These are phyloP conservation scores for Microplitis deprimator DNA, from an alignment of 2,888 invertebrate genomes.

Conservation along the genomic window DNA sequence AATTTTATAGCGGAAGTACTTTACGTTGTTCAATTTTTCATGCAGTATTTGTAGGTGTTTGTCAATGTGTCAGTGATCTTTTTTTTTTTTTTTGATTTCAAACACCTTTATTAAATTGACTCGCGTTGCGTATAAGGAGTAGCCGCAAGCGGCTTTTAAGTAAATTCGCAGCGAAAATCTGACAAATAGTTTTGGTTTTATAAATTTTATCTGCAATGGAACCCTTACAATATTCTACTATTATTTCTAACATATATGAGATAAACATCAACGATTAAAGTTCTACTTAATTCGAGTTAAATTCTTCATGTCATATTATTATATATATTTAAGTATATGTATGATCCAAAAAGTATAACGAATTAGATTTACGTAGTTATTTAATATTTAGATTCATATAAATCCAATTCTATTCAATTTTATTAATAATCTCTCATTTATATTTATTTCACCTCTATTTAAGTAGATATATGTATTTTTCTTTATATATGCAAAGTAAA, in stretches of 20 bases:
- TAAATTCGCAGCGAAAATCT: slow-evolving; percentile 62
- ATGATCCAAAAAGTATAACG: too few relatives aligned
- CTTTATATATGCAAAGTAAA: too few relatives aligned
- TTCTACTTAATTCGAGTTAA: slow-evolving; percentile 3
- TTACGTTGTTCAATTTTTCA: background rate
- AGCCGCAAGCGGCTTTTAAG: slow-evolving; percentile 54
- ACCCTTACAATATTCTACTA: slow-evolving; percentile 23
- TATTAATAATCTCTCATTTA: too few relatives aligned
- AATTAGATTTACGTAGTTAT: too few relatives aligned
- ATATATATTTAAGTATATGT: too few relatives aligned
- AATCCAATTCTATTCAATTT: too few relatives aligned
- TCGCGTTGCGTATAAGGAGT: slow-evolving; percentile 70
- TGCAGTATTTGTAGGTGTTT: slow-evolving; percentile 26
- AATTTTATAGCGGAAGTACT: background rate
- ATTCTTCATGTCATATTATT: background rate
- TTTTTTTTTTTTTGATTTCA: background rate
- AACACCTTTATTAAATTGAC: slow-evolving; percentile 65
- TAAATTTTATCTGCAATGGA: slow-evolving; percentile 13
- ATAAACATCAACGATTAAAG: background rate
- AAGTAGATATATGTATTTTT: too few relatives aligned
- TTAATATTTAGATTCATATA: too few relatives aligned
- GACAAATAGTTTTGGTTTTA: slow-evolving; percentile 13
- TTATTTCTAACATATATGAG: slow-evolving; percentile 9
- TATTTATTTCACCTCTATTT: too few relatives aligned
- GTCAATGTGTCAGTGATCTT: slow-evolving; percentile 43